These are phyloP conservation scores for Cyclopterus lumpus DNA, from an alignment of 2,797 vertebrate species.

Conservation along the genomic window DNA sequence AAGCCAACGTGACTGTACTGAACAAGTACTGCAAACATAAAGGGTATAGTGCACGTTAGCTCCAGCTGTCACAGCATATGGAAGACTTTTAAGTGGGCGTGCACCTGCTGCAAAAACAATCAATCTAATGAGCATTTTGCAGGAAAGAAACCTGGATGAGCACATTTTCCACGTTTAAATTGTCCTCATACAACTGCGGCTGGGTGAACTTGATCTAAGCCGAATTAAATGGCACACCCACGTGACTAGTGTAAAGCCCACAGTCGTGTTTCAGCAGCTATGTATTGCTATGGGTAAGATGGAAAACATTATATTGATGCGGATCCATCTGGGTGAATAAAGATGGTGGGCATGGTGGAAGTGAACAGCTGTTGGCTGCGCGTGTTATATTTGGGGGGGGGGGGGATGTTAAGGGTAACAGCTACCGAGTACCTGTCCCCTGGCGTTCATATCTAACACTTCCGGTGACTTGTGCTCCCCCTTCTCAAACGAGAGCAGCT, in stretches of 20 bases:
- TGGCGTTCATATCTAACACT: conserved; percentile 74
- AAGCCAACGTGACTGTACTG: background rate
- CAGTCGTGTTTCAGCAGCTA: background rate
- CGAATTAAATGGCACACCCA: background rate
- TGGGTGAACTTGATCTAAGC: background rate
- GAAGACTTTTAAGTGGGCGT: too few relatives aligned
- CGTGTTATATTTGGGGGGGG: background rate
- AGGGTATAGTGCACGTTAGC: background rate
- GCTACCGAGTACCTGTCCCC: conserved; percentile 67
- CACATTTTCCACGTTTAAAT: background rate
- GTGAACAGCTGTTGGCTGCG: background rate
- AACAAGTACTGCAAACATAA: background rate
- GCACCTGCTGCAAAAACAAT: too few relatives aligned
- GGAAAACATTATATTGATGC: background rate
- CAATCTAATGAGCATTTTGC: background rate
- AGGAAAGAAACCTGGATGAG: too few relatives aligned
- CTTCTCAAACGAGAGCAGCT: conserved; percentile 71
- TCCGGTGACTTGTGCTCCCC: conserved; percentile 70
- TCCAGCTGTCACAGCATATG: background rate
- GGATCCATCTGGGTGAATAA: background rate
- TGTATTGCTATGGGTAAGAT: rapidly evolving
- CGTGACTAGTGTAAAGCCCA: background rate
- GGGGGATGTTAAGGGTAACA: too few relatives aligned
- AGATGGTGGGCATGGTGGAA: background rate
- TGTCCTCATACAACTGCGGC: background rate